phyloP scores from a whole-genome alignment of 2,113 vertebrate genomes.

The Equus quagga region DNA sequence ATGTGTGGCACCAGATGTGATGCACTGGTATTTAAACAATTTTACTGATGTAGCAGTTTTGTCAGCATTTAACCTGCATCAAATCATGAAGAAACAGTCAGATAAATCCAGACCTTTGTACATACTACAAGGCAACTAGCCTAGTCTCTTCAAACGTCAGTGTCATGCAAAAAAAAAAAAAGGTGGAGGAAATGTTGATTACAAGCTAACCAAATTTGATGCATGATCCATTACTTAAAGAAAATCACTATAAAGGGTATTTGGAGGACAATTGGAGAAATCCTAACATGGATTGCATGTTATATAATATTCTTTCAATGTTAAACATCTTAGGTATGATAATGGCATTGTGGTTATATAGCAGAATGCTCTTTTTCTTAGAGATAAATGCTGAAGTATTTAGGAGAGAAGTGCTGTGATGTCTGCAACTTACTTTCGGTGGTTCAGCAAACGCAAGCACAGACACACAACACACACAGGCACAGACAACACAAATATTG shows the following conservation, averaged over 20 bases:
- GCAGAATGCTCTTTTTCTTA: background rate
- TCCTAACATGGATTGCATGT: background rate
- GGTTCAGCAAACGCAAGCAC: background rate
- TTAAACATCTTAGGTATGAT: background rate
- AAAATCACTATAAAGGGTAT: background rate
- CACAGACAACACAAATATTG: background rate
- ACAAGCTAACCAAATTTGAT: background rate
- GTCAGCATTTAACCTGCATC: background rate
- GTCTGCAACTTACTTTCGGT: background rate
- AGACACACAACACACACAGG: background rate
- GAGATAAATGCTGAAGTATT: background rate
- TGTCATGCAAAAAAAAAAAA: background rate
- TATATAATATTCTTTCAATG: background rate
- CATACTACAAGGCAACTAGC: background rate
- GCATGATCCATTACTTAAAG: background rate
- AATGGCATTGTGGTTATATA: background rate
- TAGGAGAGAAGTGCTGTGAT: background rate
- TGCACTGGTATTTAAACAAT: background rate
- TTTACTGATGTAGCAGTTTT: background rate
- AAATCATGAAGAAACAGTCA: background rate
- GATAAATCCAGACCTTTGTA: background rate
- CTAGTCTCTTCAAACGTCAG: background rate
- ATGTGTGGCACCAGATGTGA: background rate
- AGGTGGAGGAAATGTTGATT: background rate
- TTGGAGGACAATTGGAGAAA: background rate